These are phyloP conservation scores for Alitta virens DNA, from an alignment of 2,888 invertebrate genomes.

Conservation along the genomic window DNA sequence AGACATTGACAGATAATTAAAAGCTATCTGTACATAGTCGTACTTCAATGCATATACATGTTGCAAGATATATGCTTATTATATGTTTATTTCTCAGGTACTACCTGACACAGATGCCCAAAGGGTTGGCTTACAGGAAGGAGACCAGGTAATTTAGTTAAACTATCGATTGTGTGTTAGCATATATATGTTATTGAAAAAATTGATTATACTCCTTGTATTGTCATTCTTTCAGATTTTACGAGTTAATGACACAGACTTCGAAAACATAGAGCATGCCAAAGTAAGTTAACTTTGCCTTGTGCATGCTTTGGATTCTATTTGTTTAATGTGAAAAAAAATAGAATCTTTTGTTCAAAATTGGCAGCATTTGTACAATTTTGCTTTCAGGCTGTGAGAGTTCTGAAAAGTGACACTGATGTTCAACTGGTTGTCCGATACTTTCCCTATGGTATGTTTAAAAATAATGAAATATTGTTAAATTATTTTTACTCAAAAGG, in stretches of 20 bases:
- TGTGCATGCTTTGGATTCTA: no score
- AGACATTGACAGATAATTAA: no score
- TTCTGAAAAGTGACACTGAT: slow-evolving; percentile 46
- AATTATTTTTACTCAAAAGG: no score
- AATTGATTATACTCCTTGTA: no score
- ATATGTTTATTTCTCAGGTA: no score
- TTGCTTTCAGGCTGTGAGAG: slow-evolving; percentile 51
- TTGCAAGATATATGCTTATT: no score
- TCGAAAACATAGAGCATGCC: slow-evolving; percentile 46
- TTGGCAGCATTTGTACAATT: no score
- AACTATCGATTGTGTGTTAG: background rate
- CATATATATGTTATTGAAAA: background rate
- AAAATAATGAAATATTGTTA: no score
- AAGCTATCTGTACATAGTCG: no score
- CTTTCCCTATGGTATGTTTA: slow-evolving; percentile 50
- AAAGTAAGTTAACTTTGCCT: slow-evolving; percentile 32
- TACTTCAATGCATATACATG: no score
- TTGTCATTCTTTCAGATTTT: slow-evolving; percentile 39
- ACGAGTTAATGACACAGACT: slow-evolving; percentile 44
- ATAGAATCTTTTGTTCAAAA: no score
- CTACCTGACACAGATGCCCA: slow-evolving; percentile 49
- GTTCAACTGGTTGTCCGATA: slow-evolving; percentile 47
- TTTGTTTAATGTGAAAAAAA: no score
- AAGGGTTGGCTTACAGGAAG: slow-evolving; percentile 47
- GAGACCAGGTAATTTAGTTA: slow-evolving; percentile 42